Conservation (phyloP, 92 coral and sea anemone species). For the Phenganax subtilis region DNA sequence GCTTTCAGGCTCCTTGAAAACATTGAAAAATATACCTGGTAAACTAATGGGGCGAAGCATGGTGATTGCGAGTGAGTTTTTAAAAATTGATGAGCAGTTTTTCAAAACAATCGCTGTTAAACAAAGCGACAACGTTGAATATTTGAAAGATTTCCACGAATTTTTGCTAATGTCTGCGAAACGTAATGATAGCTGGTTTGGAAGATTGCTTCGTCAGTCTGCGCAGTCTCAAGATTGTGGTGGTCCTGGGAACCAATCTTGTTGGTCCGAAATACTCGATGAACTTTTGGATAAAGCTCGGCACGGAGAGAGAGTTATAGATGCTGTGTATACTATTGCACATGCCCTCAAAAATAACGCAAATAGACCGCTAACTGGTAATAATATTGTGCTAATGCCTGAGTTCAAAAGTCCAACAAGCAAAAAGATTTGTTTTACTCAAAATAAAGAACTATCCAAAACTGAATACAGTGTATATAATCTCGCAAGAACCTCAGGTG, state of each 20-base stretch:
- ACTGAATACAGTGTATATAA: constrained; percentile 22
- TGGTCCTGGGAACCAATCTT: not conserved
- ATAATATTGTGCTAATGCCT: not conserved
- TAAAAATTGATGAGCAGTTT: not conserved
- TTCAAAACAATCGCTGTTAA: constrained; percentile 3
- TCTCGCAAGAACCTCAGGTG: not conserved
- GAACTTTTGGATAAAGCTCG: constrained; percentile 20
- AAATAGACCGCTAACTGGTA: not conserved
- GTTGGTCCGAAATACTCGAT: not conserved
- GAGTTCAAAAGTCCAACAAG: constrained; percentile 21
- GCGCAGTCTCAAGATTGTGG: constrained; percentile 12
- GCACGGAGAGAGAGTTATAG: constrained; percentile 25
- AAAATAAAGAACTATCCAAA: constrained; percentile 2
- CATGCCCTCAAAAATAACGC: constrained; percentile 1
- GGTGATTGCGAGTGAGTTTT: constrained; percentile 8
- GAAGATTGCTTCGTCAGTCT: not conserved
- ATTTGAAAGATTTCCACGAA: constrained; percentile 13
- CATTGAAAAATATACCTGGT: not conserved
- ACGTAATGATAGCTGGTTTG: constrained; percentile 23
- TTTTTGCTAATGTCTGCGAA: constrained; percentile 4
- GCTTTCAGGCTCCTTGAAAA: constrained; percentile 7
- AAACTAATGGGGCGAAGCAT: not conserved
- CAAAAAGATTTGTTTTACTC: constrained; percentile 8
- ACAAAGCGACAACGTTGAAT: not conserved
- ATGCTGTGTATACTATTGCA: constrained; percentile 28